Evolutionary conservation across 30 jellyfish, hydroid and myxozoan species (phyloP), one percentile per base, ranked within the genome.

Genomic region (Cassiopea andromeda): DNA sequence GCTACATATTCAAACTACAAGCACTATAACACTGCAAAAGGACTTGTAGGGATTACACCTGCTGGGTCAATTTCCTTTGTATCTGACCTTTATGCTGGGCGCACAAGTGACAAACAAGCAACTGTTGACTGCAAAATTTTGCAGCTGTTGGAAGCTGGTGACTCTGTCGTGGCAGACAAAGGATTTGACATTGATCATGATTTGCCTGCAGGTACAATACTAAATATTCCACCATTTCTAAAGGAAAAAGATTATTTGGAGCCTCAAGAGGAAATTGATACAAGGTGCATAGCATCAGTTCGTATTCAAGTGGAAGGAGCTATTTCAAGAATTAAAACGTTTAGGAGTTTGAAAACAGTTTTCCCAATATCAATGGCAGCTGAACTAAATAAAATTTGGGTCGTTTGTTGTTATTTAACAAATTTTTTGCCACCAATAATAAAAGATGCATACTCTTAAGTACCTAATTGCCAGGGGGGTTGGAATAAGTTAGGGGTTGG

Each of bases 251-350:
- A 59, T 12, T 89, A 92, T 66, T 50, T 91, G 78, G 58, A 92
- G 19, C 87, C 76, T 6, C 77, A 91, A 70, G 97, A 74, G 27
- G 90, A 84, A 57, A 60, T 84, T 77, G 80, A 50, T 57, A 14
- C 88, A 1, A 91, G 89, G 43, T 71, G 75, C 61, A 80, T 91
- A 2, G 84, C 97, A n/a, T 45, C 68, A 60, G 97, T 91, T 45
- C 61, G 97, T 45, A 91, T 91, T 50, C 97, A 91, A 85, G 83
- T 91, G 2, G 97, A 91, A 80, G 45, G 92, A 48, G 95, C 77
- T 54, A 91, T 91, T 84, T 92, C 92, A 69, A 91, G 84, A 27
- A 15, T 91, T 48, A 90, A 75, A 90, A 82, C 83, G 69, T 90
- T 43, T 72, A 60, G 82, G 57, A 71, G 82, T 60, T 72, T 90